Conservation (phyloP, 2,113 vertebrate species). For the Microcebus lehilahytsara region DNA sequence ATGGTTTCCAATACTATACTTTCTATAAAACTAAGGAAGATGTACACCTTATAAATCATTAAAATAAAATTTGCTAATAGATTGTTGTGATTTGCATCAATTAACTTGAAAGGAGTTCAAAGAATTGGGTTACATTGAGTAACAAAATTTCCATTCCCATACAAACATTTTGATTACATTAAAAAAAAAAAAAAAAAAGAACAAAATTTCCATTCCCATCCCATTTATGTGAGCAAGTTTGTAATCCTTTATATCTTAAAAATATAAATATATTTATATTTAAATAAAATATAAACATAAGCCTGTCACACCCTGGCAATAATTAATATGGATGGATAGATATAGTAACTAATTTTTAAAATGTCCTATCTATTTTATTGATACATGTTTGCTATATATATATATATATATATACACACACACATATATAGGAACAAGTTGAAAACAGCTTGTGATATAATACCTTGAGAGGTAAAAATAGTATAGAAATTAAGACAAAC, state of each 20-base stretch:
- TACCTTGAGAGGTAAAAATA: neutral
- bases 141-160: conserved; percentile 1
- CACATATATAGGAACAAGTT: neutral
- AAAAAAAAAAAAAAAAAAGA: no score
- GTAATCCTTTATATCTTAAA: neutral
- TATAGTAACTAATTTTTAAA: neutral
- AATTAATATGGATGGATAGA: neutral
- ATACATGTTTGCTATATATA: neutral
- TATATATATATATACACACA: neutral
- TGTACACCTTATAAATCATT: neutral
- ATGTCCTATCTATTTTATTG: neutral
- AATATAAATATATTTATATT: neutral
- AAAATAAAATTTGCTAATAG: conserved; percentile 29
- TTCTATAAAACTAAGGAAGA: conserved; percentile 15
- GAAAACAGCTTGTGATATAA: neutral
- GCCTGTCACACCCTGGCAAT: neutral
- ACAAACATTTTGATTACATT: no score
- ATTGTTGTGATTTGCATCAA: conserved; percentile 15
- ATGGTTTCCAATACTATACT: neutral
- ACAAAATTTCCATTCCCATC: conserved; percentile 9
- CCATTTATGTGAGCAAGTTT: neutral
- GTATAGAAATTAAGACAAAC: neutral
- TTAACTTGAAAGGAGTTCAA: conserved; percentile 33
- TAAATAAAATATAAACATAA: neutral
- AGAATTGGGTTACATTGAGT: neutral